Conservation (phyloP, 2,113 vertebrate genomes). For the Poeciliopsis turrubarensis region DNA sequence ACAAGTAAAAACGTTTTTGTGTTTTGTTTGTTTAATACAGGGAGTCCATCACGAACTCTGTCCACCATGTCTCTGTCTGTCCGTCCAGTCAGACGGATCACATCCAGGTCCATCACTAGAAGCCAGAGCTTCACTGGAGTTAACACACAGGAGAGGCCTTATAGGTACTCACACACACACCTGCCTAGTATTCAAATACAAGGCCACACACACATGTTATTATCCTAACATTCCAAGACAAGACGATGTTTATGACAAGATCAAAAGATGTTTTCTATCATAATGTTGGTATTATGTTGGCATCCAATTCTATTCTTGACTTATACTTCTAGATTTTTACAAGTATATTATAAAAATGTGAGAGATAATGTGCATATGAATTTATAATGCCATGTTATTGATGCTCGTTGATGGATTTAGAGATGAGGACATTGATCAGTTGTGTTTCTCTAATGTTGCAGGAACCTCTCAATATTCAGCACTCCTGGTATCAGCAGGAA, state of each 20-base stretch:
- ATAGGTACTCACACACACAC: constrained; percentile 78
- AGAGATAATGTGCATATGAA: background rate
- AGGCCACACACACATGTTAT: too few relatives aligned
- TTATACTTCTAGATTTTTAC: too few relatives aligned
- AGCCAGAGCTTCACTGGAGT: constrained; percentile 96
- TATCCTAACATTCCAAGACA: background rate
- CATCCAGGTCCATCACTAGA: constrained; percentile 90
- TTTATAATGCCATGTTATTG: too few relatives aligned
- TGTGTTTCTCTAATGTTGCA: constrained; percentile 53
- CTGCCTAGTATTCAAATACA: too few relatives aligned
- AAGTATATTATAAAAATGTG: too few relatives aligned
- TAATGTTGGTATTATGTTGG: too few relatives aligned
- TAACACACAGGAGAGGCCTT: constrained; percentile 87
- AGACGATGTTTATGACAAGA: too few relatives aligned
- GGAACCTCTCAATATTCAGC: constrained; percentile 87
- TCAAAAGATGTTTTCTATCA: background rate
- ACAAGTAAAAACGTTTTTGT: background rate
- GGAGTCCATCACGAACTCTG: constrained; percentile 88
- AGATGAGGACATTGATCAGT: background rate
- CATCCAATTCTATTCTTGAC: too few relatives aligned
- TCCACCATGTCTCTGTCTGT: constrained; percentile 96
- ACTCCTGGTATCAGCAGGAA: constrained; percentile 90
- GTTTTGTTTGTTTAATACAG: constrained; percentile 70
- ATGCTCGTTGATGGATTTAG: background rate
- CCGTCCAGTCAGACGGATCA: constrained; percentile 86